Evolutionary conservation across 2,888 invertebrate genomes (phyloP), one percentile per base, ranked within the genome.

Genomic region (Nebria salina): DNA sequence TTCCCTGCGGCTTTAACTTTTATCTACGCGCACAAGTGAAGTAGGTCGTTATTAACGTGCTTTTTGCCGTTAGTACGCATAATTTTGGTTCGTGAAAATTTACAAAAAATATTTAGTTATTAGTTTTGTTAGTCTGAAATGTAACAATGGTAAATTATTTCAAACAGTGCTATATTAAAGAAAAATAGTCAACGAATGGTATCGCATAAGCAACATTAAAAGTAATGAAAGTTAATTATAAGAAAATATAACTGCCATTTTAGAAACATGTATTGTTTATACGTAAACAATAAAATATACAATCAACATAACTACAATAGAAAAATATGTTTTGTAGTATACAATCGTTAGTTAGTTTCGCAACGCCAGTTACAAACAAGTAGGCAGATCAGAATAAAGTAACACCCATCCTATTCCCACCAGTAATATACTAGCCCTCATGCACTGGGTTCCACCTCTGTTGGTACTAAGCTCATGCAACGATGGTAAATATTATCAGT

Each of bases 401-500:
- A 73, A 79, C 79, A 20, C 79, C 79, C 79, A 79, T 79, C 41
- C 11, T 65, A 34, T 20, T 65, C 66, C 75, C 25, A 79, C 79
- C 79, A 79, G 79, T 79, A 41, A 79, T 11, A 66, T 66, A 15
- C 68, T 68, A 74, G 75, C 42, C 64, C 70, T 65, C 70, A 43
- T 43, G 70, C 70, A 77, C 34, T 65, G 43, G 70, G 68, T 73
- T 34, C 73, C 73, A 34, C 73, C 73, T 41, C 41, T 26, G 73
- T 43, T 76, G 42, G 74, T 74, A 74, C 74, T 74, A 74, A 43
- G 74, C 74, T 54, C 83, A 83, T 83, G 83, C 83, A 82, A 83
- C 82, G 82, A 82, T 81, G 79, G 83, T 84, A 83, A 77, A 77
- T 82, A 84, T 83, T 84, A 76, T 84, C 81, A 83, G 81, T 83